Evolutionary conservation across 2,888 invertebrate species (phyloP).

Genomic region (Dromius quadrimaculatus): DNA sequence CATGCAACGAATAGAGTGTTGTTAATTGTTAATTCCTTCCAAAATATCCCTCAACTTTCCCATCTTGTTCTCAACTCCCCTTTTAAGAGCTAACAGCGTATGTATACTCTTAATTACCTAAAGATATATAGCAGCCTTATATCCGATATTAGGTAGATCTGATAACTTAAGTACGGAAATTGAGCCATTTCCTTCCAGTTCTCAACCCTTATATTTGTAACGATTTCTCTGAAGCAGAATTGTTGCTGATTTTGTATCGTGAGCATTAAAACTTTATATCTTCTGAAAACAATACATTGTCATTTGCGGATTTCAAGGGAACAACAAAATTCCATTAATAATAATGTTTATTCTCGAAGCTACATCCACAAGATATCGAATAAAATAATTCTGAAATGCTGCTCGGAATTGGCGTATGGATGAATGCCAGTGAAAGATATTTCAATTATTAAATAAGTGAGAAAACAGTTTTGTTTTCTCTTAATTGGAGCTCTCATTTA

Average conservation of each 20-base stretch:
- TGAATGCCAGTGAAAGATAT: too few relatives aligned
- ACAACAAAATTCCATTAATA: too few relatives aligned
- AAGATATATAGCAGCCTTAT: slow-evolving; percentile 22
- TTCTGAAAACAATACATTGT: slow-evolving; percentile 14
- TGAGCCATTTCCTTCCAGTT: slow-evolving; percentile 45
- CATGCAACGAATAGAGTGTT: too few relatives aligned
- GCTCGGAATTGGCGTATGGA: too few relatives aligned
- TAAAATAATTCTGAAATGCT: too few relatives aligned
- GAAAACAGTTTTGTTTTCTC: too few relatives aligned
- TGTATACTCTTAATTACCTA: slow-evolving; percentile 29
- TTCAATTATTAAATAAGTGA: too few relatives aligned
- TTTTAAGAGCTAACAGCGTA: not conserved
- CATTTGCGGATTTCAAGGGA: slow-evolving; percentile 1
- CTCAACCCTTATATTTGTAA: slow-evolving; percentile 34
- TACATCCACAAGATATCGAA: too few relatives aligned
- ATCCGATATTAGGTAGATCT: slow-evolving; percentile 40
- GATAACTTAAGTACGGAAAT: slow-evolving; percentile 32
- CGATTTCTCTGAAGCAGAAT: slow-evolving; percentile 4
- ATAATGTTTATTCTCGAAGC: too few relatives aligned
- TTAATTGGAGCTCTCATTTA: too few relatives aligned
- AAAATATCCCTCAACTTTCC: too few relatives aligned
- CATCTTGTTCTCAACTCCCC: slow-evolving; percentile 1
- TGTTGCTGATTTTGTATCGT: slow-evolving; percentile 7
- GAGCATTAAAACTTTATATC: slow-evolving; percentile 30
- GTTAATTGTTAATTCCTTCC: too few relatives aligned